These are phyloP conservation scores for Deilephila elpenor DNA, from an alignment of 2,888 invertebrate species.

Conservation along the genomic window DNA sequence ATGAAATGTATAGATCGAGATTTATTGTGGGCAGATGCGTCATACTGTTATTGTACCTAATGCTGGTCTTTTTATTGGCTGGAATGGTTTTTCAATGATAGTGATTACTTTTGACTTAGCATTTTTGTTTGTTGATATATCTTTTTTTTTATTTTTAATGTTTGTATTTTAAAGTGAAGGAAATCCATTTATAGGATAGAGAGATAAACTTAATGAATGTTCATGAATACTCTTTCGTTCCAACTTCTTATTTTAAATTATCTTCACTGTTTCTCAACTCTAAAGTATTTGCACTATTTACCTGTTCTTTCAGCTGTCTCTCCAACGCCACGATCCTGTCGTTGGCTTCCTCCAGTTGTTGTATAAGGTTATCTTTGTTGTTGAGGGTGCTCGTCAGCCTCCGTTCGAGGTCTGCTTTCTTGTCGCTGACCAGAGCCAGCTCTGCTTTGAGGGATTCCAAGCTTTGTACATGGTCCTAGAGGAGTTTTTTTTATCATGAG, in stretches of 20 bases:
- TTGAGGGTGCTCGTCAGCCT: constrained; percentile 89
- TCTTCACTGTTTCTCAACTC: background rate
- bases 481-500: background rate
- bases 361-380: constrained; percentile 91
- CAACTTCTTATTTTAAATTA: background rate
- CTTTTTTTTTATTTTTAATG: background rate
- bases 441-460: constrained; percentile 95
- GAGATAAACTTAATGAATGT: no score
- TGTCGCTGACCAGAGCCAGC: constrained; percentile 92
- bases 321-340: constrained; percentile 95
- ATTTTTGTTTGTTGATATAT: background rate
- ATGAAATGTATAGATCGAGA: constrained; percentile 13
- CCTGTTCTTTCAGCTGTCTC: constrained; percentile 92
- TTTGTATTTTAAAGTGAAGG: no score
- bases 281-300: constrained; percentile 57
- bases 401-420: constrained; percentile 93
- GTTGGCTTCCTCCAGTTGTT: constrained; percentile 94
- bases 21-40: background rate
- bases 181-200: no score
- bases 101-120: no score
- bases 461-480: constrained; percentile 94
- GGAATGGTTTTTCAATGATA: no score
- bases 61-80: background rate
- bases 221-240: no score
- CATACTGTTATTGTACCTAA: background rate